Evolutionary conservation across 2,113 vertebrate species (phyloP).

Genomic region (Ceyx melanurus): DNA sequence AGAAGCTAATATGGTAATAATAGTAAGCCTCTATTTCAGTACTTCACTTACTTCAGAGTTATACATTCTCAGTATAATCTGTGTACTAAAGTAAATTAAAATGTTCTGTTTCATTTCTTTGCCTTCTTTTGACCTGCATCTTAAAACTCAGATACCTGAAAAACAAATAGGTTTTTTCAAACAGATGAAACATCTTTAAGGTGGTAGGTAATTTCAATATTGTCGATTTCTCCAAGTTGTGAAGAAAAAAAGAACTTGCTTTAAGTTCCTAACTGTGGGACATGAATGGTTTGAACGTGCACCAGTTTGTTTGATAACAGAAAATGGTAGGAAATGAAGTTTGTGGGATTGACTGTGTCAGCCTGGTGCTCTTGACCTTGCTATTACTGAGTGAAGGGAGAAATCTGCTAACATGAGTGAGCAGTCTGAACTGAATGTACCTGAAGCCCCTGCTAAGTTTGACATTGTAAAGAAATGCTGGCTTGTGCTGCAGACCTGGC

Average conservation of each 20-base stretch:
- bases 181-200: background rate
- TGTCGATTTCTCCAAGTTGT: background rate
- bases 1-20: background rate
- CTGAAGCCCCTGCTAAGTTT: background rate
- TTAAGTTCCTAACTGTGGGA: background rate
- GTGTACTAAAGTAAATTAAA: background rate
- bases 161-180: background rate
- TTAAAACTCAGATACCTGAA: background rate
- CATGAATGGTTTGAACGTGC: background rate
- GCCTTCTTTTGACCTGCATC: background rate
- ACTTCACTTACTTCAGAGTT: background rate
- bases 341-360: background rate
- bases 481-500: background rate
- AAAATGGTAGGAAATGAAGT: background rate
- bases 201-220: background rate
- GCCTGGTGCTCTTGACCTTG: background rate
- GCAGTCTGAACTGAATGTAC: background rate
- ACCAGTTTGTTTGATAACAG: background rate
- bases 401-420: background rate
- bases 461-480: background rate
- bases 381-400: background rate
- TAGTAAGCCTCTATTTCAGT: background rate
- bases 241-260: background rate
- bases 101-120: background rate
- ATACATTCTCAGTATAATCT: background rate